Evolutionary conservation across 2,113 vertebrate genomes (phyloP).

Genomic region (Rhinopomastus cyanomelas): DNA sequence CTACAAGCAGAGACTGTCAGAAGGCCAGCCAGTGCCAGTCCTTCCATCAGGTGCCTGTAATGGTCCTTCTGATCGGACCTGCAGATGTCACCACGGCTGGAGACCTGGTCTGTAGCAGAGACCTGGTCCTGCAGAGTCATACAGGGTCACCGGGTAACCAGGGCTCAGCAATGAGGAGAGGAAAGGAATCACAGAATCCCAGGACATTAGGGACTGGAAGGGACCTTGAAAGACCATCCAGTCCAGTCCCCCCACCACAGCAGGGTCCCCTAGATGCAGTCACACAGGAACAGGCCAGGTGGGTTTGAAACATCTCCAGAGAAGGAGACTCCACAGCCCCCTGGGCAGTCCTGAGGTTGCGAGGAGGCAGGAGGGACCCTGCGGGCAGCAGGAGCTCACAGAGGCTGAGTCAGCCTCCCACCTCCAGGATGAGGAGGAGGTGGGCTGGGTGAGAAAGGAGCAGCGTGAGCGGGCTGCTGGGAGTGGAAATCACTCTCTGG

Average conservation of each 20-base stretch:
- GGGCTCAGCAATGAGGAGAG: too few relatives aligned
- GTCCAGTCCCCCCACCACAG: too few relatives aligned
- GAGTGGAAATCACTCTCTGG: slow-evolving; percentile 2
- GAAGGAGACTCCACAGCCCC: too few relatives aligned
- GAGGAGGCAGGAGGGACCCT: neutral
- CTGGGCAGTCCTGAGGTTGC: too few relatives aligned
- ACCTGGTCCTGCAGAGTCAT: neutral
- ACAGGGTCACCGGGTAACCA: neutral
- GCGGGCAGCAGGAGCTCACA: neutral
- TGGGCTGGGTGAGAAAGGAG: neutral
- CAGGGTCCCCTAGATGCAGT: too few relatives aligned
- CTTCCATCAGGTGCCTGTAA: neutral
- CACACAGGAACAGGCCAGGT: too few relatives aligned
- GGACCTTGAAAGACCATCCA: too few relatives aligned
- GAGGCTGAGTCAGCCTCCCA: slow-evolving; percentile 35
- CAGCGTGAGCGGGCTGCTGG: neutral
- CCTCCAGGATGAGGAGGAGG: neutral
- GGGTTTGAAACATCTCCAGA: too few relatives aligned
- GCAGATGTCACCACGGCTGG: neutral
- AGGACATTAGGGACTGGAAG: too few relatives aligned
- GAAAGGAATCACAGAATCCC: too few relatives aligned
- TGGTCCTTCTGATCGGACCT: neutral
- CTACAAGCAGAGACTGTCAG: neutral
- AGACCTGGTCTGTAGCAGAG: fast-evolving
- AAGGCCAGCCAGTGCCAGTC: neutral